Evolutionary conservation across 2,888 invertebrate species (phyloP), one percentile per base, ranked within the genome.

Genomic region (Drosophila tripunctata): DNA sequence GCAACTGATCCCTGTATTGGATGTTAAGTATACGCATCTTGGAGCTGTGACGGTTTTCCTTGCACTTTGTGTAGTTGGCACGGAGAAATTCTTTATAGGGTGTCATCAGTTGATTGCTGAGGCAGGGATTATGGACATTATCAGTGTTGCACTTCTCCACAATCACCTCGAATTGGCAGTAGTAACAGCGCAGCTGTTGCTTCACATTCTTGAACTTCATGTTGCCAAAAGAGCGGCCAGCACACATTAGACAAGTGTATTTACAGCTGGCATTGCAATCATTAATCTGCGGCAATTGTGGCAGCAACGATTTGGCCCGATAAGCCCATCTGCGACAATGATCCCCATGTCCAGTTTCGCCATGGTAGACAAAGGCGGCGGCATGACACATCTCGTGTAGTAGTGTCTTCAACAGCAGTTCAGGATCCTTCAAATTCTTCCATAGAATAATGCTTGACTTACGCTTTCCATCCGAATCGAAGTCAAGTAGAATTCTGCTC

Each of bases 361-460:
- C 65, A 14, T 83, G 65, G 5, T 61, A 83, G 0, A 69, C 31
- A 33, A 74, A 86, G 15, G 82, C 83, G 6, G 86, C 86, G 19
- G 69, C 83, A 51, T 83, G 82, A 27, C 86, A 85, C 83, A 83
- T 86, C 30, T 83, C 82, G 14, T 86, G 82, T 5, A 83, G 30
- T 4, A 83, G 22, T 0, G 66, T 48, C 10, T 71, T 69, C 3
- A 83, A 50, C 22, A 83, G 19, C 2, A 47, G 15, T 1, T 33
- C 38, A 0, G 77, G 21, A 1, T 63, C 51, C 2, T 51, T 62
- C 0, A 85, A 66, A 2, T 63, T 41, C n/a, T 55, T 21, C 60
- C 50, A 69, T 1, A 81, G 33, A 1, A 77, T 10, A 19, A 83
- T 68, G 3, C 44, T 40, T 0, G 65, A 66, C 0, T 17, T 19